Percentiles rank a stretch among this genome's conserved stretches.
Evolutionary conservation across 2,888 invertebrate species (phyloP).

Genomic region (Busseola fusca): DNA sequence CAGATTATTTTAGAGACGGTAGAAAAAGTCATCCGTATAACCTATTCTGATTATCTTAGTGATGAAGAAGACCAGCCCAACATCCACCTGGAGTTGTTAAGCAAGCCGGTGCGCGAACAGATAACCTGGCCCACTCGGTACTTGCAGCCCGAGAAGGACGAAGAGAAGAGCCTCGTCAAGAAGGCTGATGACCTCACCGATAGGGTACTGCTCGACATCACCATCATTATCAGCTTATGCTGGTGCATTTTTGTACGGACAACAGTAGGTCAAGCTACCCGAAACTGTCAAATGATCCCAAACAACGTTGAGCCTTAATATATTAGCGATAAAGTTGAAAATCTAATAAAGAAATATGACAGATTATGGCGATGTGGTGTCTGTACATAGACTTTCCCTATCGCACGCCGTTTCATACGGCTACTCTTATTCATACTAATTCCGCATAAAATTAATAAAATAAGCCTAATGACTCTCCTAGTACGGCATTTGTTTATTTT

Average conservation of each 20-base stretch:
- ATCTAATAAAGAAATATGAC: no score
- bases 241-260: not conserved
- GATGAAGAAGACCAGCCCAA: constrained; percentile 75
- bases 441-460: not conserved
- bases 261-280: no score
- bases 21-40: not conserved
- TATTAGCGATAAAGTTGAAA: no score
- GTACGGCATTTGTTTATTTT: not conserved
- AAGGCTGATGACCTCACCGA: constrained; percentile 86
- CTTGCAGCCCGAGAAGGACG: constrained; percentile 83
- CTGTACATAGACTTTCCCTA: not conserved
- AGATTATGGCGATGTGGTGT: no score
- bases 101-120: constrained; percentile 82
- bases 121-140: constrained; percentile 84
- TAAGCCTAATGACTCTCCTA: not conserved
- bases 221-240: not conserved
- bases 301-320: no score
- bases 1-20: no score
- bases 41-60: constrained; percentile 45
- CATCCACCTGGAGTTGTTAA: constrained; percentile 77
- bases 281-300: no score
- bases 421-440: not conserved
- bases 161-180: constrained; percentile 84
- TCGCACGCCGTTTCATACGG: not conserved
- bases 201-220: constrained; percentile 68